phyloP scores from a whole-genome alignment of 2,888 invertebrate genomes.

The Eremobia ochroleuca region DNA sequence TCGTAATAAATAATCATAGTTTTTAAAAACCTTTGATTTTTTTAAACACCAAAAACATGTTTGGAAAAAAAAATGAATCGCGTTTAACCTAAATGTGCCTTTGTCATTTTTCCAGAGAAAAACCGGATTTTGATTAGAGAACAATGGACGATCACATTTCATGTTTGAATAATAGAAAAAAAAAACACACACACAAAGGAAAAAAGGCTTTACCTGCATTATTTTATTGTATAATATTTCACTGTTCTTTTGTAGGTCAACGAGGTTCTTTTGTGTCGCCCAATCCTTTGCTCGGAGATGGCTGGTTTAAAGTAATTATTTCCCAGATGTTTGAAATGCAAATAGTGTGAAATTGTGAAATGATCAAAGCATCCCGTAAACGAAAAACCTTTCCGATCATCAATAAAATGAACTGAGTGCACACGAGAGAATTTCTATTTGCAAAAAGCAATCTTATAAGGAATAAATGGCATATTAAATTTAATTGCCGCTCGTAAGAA shows the following conservation, averaged over 20 bases:
- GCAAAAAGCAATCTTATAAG: constrained; percentile 54
- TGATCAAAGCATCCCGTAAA: constrained; percentile 38
- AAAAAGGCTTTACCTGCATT: constrained; percentile 51
- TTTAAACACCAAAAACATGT: background rate
- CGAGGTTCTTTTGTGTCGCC: constrained; percentile 46
- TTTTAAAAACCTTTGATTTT: background rate
- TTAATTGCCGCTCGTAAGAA: constrained; percentile 64
- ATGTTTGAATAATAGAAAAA: constrained; percentile 36
- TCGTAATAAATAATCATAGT: background rate
- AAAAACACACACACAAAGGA: constrained; percentile 39
- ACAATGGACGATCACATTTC: constrained; percentile 28
- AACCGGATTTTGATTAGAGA: constrained; percentile 1
- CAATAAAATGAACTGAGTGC: constrained; percentile 50
- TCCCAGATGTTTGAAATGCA: constrained; percentile 39
- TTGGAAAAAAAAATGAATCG: background rate
- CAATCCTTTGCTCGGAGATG: constrained; percentile 34
- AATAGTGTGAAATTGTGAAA: constrained; percentile 45
- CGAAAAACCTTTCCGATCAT: constrained; percentile 35
- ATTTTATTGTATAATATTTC: constrained; percentile 33
- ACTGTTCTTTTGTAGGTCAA: constrained; percentile 40
- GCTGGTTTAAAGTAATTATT: constrained; percentile 37
- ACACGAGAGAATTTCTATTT: constrained; percentile 47
- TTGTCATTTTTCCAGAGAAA: background rate
- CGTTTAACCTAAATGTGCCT: background rate
- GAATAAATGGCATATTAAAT: constrained; percentile 61